phyloP scores from a whole-genome alignment of 1,140 invertebrate species.

The Drosophila novamexicana region DNA sequence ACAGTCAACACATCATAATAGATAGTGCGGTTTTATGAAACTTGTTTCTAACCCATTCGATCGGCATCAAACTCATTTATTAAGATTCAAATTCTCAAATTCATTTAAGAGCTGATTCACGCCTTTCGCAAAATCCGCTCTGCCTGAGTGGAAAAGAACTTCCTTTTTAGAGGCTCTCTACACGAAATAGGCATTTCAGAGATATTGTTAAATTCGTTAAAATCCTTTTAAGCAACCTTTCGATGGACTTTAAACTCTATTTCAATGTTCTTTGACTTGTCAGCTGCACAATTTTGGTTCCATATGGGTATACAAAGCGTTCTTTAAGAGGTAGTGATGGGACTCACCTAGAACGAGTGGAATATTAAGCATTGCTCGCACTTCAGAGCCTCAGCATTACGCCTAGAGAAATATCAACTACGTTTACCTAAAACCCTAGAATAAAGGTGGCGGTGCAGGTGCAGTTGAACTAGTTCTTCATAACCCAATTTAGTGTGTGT shows the following conservation, averaged over 20 bases:
- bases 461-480: slow-evolving; percentile 21
- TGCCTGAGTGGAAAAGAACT: too few relatives aligned
- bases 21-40: too few relatives aligned
- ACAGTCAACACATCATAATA: too few relatives aligned
- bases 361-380: slow-evolving; percentile 60
- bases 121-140: too few relatives aligned
- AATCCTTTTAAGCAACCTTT: too few relatives aligned
- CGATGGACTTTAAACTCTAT: not conserved
- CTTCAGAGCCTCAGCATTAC: slow-evolving; percentile 69
- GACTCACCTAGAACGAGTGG: slow-evolving; percentile 70
- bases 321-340: slow-evolving; percentile 66
- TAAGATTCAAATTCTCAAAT: too few relatives aligned
- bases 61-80: too few relatives aligned
- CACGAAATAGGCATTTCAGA: too few relatives aligned
- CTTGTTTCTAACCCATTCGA: too few relatives aligned
- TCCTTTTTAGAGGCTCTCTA: too few relatives aligned
- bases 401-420: slow-evolving; percentile 54
- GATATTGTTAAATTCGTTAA: too few relatives aligned
- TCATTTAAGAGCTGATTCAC: too few relatives aligned
- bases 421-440: not conserved
- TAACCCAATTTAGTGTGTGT: not conserved
- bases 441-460: slow-evolving; percentile 22
- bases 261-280: not conserved
- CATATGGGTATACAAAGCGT: slow-evolving; percentile 16
- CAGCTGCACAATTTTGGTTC: slow-evolving; percentile 24